Evolutionary conservation across 2,797 vertebrate genomes (phyloP), one percentile per base, ranked within the genome.

Genomic region (Anabacerthia variegaticeps): DNA sequence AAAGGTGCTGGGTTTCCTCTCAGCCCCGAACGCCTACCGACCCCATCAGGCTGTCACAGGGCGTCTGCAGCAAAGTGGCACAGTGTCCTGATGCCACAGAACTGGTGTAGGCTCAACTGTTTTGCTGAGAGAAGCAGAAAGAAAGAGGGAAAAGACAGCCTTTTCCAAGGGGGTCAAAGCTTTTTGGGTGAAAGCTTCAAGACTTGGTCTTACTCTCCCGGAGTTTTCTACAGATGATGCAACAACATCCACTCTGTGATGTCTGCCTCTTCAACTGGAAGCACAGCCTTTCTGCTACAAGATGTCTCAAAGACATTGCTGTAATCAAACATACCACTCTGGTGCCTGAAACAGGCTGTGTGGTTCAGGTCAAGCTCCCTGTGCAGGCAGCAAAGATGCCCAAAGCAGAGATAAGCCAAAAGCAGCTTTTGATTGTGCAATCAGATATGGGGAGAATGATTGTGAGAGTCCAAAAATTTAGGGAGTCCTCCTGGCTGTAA

Each of bases 1-100:
- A 88, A 96, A 97, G 95, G 94, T 93, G 77, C 85, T 92, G 89
- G 73, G 90, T 82, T 98, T 98, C 97, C 97, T 97, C 84, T 93
- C 0, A 3, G 17, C 51, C 73, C 39, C 26, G 0, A 44, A 24
- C 0, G 2, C 92, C 37, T 37, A 72, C 68, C 2, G 1, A 27
- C 39, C 44, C 32, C 0, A 1, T 12, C 71, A 58, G 72, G 62
- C 58, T 8, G 14, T 36, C 91, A 48, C 4, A 2, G 79, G 11
- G 46, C 2, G 10, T 71, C 94, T 79, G 79, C n/a, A 1, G 15
- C 0, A 2, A 54, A 4, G 39, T 36, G 76, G 4, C 14, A 11
- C 4, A 1, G 30, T 71, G 81, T 39, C 37, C 67, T 54, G 41
- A 4, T 73, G 55, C 67, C 62, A 30, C 65, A 37, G 86, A 37